A percentile compares a stretch with the other conserved stretches of the same genome.
Evolutionary conservation across 2,888 invertebrate genomes (phyloP).

Genomic region (Augiades crinisus): DNA sequence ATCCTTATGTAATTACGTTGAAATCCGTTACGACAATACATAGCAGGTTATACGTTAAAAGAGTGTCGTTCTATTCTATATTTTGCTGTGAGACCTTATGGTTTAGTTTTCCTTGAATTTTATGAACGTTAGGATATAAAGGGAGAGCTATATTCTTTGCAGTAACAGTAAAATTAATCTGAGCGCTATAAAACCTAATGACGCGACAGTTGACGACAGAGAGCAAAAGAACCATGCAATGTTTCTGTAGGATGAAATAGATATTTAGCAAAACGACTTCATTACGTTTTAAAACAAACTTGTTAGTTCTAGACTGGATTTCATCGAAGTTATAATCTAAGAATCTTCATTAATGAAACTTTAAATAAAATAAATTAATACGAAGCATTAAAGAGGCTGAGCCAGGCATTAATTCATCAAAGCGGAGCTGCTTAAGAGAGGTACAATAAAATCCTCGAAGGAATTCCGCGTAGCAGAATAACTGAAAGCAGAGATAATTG

Average conservation of each 20-base stretch:
- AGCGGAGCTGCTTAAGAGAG: not conserved
- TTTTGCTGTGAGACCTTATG: not conserved
- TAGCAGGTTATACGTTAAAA: not conserved
- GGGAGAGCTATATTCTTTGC: slow-evolving; percentile 19
- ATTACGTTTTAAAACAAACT: too few relatives aligned
- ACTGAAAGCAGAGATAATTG: slow-evolving; percentile 12
- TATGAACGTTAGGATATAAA: not conserved
- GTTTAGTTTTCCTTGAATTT: slow-evolving; percentile 1
- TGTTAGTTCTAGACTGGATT: too few relatives aligned
- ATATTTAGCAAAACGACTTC: too few relatives aligned
- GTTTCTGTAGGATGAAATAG: too few relatives aligned
- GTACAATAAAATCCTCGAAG: slow-evolving; percentile 18
- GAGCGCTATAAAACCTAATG: slow-evolving; percentile 20
- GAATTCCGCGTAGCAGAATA: slow-evolving; percentile 3
- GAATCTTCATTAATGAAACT: not conserved
- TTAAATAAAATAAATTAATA: not conserved
- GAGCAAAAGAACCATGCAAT: slow-evolving; percentile 16
- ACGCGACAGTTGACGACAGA: slow-evolving; percentile 18
- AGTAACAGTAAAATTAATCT: slow-evolving; percentile 25
- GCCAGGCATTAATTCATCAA: not conserved
- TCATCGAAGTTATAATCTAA: too few relatives aligned
- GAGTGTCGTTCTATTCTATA: not conserved
- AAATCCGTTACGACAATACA: slow-evolving; percentile 12
- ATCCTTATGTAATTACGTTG: slow-evolving; percentile 8
- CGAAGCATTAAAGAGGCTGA: not conserved